A percentile compares a stretch with the other conserved stretches of the same genome.
phyloP scores from a whole-genome alignment of 2,888 invertebrate species.

The Gnatocerus cornutus region DNA sequence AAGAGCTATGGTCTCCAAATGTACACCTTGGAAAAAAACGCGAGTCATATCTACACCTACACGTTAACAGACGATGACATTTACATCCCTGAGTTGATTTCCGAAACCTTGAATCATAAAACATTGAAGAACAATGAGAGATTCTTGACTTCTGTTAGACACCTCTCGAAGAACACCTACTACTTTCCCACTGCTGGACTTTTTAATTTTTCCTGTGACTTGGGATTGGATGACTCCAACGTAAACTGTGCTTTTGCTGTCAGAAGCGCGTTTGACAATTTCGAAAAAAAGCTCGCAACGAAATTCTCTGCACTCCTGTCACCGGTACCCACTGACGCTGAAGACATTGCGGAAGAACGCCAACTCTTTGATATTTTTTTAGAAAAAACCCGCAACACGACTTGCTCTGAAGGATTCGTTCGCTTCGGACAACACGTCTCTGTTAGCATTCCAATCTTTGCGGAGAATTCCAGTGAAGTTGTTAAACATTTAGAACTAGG shows the following conservation, averaged over 20 bases:
- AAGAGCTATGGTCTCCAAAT: conserved; percentile 75
- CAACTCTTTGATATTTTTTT: conserved; percentile 55
- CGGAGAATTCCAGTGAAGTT: conserved; percentile 63
- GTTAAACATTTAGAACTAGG: conserved; percentile 69
- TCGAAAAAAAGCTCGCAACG: conserved; percentile 8
- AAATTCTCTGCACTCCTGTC: conserved; percentile 19
- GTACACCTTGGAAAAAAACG: conserved; percentile 67
- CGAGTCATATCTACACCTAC: conserved; percentile 70
- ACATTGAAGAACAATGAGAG: conserved; percentile 75
- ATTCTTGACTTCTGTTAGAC: conserved; percentile 75
- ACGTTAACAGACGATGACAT: conserved; percentile 56
- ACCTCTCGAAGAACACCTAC: conserved; percentile 73
- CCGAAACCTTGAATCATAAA: conserved; percentile 72
- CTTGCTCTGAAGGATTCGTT: conserved; percentile 63
- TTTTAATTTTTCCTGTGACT: conserved; percentile 67
- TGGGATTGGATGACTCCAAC: conserved; percentile 35
- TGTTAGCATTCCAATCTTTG: conserved; percentile 70
- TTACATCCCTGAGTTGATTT: conserved; percentile 53
- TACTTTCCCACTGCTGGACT: conserved; percentile 79
- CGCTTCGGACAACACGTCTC: conserved; percentile 69
- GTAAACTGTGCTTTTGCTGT: conserved; percentile 55
- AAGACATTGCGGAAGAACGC: conserved; percentile 59
- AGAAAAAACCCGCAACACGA: conserved; percentile 51
- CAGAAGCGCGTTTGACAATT: conserved; percentile 51
- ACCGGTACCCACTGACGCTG: conserved; percentile 22